Evolutionary conservation across 2,888 invertebrate genomes (phyloP).

Genomic region (Dasypogon diadema): DNA sequence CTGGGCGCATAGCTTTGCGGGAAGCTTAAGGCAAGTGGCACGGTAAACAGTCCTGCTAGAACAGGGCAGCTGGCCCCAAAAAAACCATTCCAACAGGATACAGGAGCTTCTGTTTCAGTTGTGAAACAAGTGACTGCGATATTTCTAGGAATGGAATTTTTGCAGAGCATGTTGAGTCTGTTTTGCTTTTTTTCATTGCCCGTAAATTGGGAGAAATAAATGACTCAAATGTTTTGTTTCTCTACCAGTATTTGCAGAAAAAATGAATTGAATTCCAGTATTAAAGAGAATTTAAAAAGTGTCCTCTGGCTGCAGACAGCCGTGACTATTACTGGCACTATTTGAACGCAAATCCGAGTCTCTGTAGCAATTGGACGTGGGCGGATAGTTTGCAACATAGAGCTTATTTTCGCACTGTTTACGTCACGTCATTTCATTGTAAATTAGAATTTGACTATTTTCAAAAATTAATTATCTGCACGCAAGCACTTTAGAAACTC

Average conservation of each 20-base stretch:
- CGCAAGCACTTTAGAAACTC: too few relatives aligned
- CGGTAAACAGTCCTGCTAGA: not conserved
- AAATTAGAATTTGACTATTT: too few relatives aligned
- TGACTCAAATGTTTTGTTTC: slow-evolving; percentile 40
- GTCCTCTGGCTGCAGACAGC: not conserved
- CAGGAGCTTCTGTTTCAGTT: slow-evolving; percentile 39
- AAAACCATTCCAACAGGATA: slow-evolving; percentile 31
- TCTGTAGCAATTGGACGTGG: too few relatives aligned
- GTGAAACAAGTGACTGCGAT: slow-evolving; percentile 46
- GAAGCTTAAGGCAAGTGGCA: slow-evolving; percentile 44
- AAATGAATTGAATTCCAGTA: slow-evolving; percentile 36
- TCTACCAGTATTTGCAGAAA: slow-evolving; percentile 2
- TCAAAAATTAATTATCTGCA: too few relatives aligned
- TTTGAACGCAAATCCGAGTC: too few relatives aligned
- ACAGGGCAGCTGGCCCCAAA: not conserved
- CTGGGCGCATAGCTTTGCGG: slow-evolving; percentile 42
- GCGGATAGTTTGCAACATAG: too few relatives aligned
- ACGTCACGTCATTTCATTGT: too few relatives aligned
- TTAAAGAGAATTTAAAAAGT: slow-evolving; percentile 10
- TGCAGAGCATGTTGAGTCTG: slow-evolving; percentile 35
- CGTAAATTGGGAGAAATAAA: slow-evolving; percentile 45
- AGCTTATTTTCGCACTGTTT: too few relatives aligned
- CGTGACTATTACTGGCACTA: slow-evolving; percentile 4
- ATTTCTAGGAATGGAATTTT: slow-evolving; percentile 42
- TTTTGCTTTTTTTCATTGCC: slow-evolving; percentile 5